phyloP scores from a whole-genome alignment of 2,113 vertebrate species.

The sheep (Ovis aries) region DNA sequence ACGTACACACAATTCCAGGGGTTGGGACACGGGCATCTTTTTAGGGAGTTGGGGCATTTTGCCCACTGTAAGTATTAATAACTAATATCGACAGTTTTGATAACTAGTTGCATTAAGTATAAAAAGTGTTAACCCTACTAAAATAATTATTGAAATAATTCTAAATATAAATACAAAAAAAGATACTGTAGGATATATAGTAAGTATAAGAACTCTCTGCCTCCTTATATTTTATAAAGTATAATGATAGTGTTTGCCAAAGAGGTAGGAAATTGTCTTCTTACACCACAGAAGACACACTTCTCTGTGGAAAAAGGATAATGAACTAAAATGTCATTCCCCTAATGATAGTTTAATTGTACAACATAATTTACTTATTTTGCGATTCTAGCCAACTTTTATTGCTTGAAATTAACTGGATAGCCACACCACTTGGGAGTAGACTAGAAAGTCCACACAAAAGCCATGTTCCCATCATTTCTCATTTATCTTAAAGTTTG shows the following conservation, averaged over 20 bases:
- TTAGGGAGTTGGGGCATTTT: not conserved
- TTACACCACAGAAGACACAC: not conserved
- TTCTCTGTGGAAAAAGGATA: not conserved
- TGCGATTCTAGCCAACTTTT: not conserved
- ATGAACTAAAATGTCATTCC: constrained; percentile 1
- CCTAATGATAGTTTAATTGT: not conserved
- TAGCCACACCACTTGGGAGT: not conserved
- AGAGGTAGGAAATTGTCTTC: not conserved
- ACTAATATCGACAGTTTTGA: not conserved
- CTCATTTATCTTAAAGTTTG: not conserved
- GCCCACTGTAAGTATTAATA: not conserved
- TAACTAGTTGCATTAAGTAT: not conserved
- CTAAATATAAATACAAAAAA: not conserved
- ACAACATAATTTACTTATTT: not conserved
- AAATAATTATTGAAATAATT: not conserved
- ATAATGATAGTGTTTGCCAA: not conserved
- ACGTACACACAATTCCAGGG: not conserved
- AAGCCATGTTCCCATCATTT: not conserved
- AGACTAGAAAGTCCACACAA: not conserved
- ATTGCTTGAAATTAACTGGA: constrained; percentile 11
- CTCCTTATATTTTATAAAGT: not conserved
- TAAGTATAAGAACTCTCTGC: not conserved
- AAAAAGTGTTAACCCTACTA: not conserved
- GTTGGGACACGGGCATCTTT: not conserved
- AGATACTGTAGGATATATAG: not conserved